Evolutionary conservation across 1,140 invertebrate genomes (phyloP).

Genomic region (Bombus waltoni): DNA sequence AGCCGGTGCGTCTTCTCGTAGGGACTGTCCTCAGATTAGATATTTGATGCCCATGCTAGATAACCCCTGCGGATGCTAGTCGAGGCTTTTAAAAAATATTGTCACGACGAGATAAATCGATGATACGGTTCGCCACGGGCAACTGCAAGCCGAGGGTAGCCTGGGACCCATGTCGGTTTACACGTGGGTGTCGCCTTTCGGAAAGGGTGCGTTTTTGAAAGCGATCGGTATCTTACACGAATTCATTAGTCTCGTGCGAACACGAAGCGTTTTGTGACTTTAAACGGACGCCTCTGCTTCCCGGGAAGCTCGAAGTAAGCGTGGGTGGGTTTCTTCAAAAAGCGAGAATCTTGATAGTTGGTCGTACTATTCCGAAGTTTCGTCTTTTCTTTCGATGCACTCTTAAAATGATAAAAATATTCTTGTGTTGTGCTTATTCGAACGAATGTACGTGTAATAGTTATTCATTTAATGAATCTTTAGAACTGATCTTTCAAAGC

Average conservation of each 20-base stretch:
- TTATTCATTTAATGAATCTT: too few relatives aligned
- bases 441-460: too few relatives aligned
- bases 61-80: slow-evolving; percentile 47
- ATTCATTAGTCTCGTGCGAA: slow-evolving; percentile 2
- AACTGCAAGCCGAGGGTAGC: slow-evolving; percentile 11
- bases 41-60: slow-evolving; percentile 57
- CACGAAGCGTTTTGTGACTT: neutral
- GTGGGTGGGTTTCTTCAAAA: neutral
- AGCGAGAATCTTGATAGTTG: neutral
- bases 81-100: slow-evolving; percentile 51
- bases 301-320: neutral
- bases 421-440: too few relatives aligned
- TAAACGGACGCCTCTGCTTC: neutral
- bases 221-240: slow-evolving; percentile 8
- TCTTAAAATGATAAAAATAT: too few relatives aligned
- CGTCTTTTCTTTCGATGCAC: too few relatives aligned
- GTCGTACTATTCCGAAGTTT: too few relatives aligned
- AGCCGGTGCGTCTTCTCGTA: slow-evolving; percentile 62
- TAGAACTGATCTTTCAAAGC: too few relatives aligned
- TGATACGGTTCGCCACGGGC: slow-evolving; percentile 25
- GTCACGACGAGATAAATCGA: slow-evolving; percentile 49
- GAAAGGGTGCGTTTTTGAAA: neutral
- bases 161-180: neutral
- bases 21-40: slow-evolving; percentile 61
- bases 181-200: slow-evolving; percentile 14